Conservation (phyloP, 2,888 invertebrate species). For the Erebia epiphron region DNA sequence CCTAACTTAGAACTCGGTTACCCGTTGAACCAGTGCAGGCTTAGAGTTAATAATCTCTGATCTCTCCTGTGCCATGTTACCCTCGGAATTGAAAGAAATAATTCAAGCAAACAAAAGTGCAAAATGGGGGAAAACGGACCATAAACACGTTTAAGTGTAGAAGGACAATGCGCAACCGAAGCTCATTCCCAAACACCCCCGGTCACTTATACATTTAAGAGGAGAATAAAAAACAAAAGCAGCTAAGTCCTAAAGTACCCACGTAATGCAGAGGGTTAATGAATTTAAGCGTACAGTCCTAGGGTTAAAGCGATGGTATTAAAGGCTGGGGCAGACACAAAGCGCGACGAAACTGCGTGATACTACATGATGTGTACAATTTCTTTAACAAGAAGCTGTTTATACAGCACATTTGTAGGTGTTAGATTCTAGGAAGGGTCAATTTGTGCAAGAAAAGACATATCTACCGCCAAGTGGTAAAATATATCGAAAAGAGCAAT, state of each 20-base stretch:
- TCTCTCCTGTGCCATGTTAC: not conserved
- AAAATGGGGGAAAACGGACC: conserved; percentile 9
- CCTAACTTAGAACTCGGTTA: not conserved
- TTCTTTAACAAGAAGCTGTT: too few species aligned
- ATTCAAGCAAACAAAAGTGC: conserved; percentile 16
- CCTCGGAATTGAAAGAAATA: conserved; percentile 15
- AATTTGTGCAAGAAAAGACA: too few species aligned
- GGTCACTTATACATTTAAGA: conserved; percentile 39
- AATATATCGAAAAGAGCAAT: too few species aligned
- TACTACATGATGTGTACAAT: not conserved
- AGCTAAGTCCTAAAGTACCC: conserved; percentile 60
- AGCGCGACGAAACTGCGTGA: not conserved
- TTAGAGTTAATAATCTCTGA: not conserved
- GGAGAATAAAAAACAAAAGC: conserved; percentile 59
- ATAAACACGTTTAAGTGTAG: conserved; percentile 17
- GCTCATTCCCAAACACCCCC: conserved; percentile 29
- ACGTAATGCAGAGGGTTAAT: conserved; percentile 65
- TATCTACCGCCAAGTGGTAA: too few species aligned
- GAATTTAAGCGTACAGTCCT: conserved; percentile 71
- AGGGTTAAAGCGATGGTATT: conserved; percentile 67
- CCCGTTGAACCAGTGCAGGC: not conserved
- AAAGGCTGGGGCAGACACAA: conserved; percentile 44
- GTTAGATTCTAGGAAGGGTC: too few species aligned
- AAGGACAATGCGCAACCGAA: conserved; percentile 21
- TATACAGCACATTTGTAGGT: too few species aligned